Conservation (phyloP, 2,888 invertebrate genomes). For the Callimorpha dominula region DNA sequence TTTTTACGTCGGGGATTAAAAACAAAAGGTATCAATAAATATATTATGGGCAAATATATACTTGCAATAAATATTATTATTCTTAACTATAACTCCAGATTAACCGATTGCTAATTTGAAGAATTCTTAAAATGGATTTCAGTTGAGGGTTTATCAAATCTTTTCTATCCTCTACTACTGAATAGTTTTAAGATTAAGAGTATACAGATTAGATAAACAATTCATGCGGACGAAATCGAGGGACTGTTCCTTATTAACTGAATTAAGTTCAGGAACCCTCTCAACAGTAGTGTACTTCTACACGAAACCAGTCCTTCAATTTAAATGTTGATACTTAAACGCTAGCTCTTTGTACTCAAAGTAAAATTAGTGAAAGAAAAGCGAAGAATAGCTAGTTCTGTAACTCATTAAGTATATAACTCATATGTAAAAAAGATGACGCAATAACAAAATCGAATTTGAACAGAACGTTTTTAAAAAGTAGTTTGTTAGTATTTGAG, state of each 20-base stretch:
- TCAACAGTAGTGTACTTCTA: neutral
- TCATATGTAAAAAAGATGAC: neutral
- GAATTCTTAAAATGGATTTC: neutral
- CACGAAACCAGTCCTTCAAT: neutral
- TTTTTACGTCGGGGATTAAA: too few species aligned
- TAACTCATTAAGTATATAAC: neutral
- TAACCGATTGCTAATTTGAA: too few species aligned
- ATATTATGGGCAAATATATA: too few species aligned
- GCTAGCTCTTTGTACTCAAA: neutral
- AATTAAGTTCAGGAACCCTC: conserved; percentile 4
- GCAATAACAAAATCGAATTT: neutral
- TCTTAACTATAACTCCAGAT: too few species aligned
- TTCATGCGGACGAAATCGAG: neutral
- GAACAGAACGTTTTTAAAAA: neutral
- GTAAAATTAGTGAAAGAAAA: neutral
- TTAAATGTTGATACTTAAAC: neutral
- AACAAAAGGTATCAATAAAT: too few species aligned
- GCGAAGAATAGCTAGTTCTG: neutral
- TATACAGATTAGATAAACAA: conserved; percentile 17
- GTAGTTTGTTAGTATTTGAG: neutral
- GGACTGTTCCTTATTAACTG: conserved; percentile 7
- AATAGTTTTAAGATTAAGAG: neutral
- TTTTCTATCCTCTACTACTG: neutral
- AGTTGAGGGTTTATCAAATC: neutral
- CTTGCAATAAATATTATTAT: too few species aligned